Base-by-base conservation (phyloP, 2,888 invertebrate genomes). In the Orchesellides sinensis region DNA sequence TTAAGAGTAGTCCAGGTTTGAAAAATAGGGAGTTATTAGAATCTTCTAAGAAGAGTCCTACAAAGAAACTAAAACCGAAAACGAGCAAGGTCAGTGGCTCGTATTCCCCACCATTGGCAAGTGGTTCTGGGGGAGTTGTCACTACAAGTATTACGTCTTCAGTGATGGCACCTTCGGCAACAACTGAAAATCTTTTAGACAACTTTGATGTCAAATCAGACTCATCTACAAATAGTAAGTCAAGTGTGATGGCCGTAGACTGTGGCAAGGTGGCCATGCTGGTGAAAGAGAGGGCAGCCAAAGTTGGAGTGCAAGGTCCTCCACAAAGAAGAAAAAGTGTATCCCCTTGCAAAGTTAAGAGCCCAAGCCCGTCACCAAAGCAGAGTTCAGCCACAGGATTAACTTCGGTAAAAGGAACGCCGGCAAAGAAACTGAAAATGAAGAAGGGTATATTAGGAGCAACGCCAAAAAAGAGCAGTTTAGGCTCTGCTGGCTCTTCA, bases 221-320 rank as follows among this genome's bases (percentile, higher is more conserved):
- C 19, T 81, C 81, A 3, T 81, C 81, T 4, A 74, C 73, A 19
- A 81, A 81, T 35, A 81, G 81, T 27, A 66, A 45, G 47, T 47
- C 85, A 68, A 81, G 75, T 79, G 54, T 84, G 47, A 69, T 69
- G 63, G 73, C 85, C 12, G 63, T 83, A 14, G 87, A 88, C 49
- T 87, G 82, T 17, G 86, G 85, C 0, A 88, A 87, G 81, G 87
- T 87, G 10, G 88, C 87, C 0, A 85, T 87, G 54, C 29, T 87
- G 21, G 86, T 88, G 17, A 88, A 86, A 61, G 87, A 87, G 75
- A 49, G 88, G 73, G 86, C 88, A 40, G 85, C 81, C 0, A 87
- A 87, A 70, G 83, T 85, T 21, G 81, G 80, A 17, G 45, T 72
- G 2, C 73, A 74, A 32, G 40, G 56, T 6, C 79, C 27, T n/a